Evolutionary conservation across 2,797 vertebrate species (phyloP), one percentile per base, ranked within the genome.

Genomic region (Anabas testudineus): DNA sequence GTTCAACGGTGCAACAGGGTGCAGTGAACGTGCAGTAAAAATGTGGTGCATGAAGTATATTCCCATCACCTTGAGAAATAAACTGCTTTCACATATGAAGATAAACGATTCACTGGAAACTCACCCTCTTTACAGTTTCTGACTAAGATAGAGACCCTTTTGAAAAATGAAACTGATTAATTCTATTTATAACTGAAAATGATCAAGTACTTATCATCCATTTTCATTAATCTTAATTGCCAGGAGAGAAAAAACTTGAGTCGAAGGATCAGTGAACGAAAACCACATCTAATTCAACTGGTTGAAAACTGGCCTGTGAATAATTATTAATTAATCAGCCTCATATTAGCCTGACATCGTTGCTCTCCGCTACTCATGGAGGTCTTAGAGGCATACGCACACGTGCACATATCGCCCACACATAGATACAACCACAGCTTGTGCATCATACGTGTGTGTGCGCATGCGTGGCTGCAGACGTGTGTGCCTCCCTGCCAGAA

Each of bases 301-400:
- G 71, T 84, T 85, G 78, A 80, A 82, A 87, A 79, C 62, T 37
- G 59, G 45, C 70, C 55, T 22, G 59, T 77, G 84, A 84, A 87
- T 88, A 85, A 87, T 89, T 87, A 90, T 86, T 54, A 86, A 91
- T 89, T 82, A 88, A 91, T 90, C 87, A 90, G 81, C 70, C 81
- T 81, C 78, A 73, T 84, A 85, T 93, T 90, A 87, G 57, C 58
- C 65, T 78, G 86, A 86, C 74, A 28, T 15, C n/a, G 43, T 66
- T 60, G 80, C 89, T 78, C 71, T 59, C 22, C 48, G 43, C 52
- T 41, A 51, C 76, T 76, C 67, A 41, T 51, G 16, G 46, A 71
- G 56, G 57, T 71, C 70, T 57, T 5, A 63, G 62, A 52, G 45
- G 55, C 58, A 49, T 7, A 52, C 39, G 62, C 58, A 47, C 39